Percentiles rank a stretch among this genome's conserved stretches.
phyloP scores from a whole-genome alignment of 2,888 invertebrate genomes.

The Bugulina stolonifera region DNA sequence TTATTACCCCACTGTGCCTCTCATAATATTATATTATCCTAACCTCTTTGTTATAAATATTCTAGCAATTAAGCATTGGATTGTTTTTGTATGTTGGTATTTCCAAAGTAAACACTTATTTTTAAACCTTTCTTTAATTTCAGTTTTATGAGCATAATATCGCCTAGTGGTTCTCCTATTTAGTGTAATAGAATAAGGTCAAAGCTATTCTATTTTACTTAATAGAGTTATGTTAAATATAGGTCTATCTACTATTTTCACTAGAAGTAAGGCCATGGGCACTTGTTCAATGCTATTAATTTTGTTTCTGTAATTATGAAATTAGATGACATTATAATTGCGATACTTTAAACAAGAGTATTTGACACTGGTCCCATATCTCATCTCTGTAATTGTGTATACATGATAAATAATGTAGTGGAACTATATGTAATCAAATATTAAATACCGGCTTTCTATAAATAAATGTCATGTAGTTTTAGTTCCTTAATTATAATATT shows the following conservation, averaged over 20 bases:
- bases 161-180: neutral
- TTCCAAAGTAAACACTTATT: constrained; percentile 26
- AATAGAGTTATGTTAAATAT: no score
- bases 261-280: no score
- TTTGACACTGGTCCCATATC: neutral
- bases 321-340: neutral
- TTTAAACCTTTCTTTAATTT: constrained; percentile 24
- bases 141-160: constrained; percentile 21
- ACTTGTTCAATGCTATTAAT: neutral
- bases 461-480: neutral
- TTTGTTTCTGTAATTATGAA: neutral
- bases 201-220: neutral
- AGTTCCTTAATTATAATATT: neutral
- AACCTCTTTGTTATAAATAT: constrained; percentile 22
- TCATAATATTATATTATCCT: constrained; percentile 6
- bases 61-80: constrained; percentile 21
- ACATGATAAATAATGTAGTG: neutral
- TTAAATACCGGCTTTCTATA: neutral
- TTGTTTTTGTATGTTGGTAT: constrained; percentile 23
- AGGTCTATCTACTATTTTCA: no score
- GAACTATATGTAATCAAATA: no score
- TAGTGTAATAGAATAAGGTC: neutral
- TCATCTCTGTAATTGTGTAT: no score
- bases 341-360: neutral
- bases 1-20: neutral